These are phyloP conservation scores for Hydrozoanthus tunicans DNA, from an alignment of 64 coral and sea anemone genomes.

Conservation along the genomic window DNA sequence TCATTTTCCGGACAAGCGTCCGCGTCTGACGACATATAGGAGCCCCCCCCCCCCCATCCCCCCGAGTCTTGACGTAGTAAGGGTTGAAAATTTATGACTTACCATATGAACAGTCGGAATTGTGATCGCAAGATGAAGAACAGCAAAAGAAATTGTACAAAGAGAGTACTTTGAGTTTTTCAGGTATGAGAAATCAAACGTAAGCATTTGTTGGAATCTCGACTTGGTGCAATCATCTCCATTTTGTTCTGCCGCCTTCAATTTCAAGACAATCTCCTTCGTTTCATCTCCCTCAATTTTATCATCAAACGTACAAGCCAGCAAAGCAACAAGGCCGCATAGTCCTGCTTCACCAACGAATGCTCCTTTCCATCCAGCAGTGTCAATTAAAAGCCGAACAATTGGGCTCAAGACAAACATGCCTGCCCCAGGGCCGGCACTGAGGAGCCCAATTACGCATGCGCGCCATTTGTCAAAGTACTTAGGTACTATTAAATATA, in stretches of 20 bases:
- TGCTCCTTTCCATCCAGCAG: slow-evolving; percentile 48
- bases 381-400: slow-evolving; percentile 17
- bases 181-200: not conserved
- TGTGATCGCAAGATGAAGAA: slow-evolving; percentile 22
- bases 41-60: too few species aligned
- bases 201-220: not conserved
- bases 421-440: slow-evolving; percentile 22
- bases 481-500: slow-evolving; percentile 19
- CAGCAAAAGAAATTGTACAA: slow-evolving; percentile 24
- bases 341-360: slow-evolving; percentile 37
- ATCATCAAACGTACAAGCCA: slow-evolving; percentile 26
- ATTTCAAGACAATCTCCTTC: not conserved
- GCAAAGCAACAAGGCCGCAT: not conserved
- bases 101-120: slow-evolving; percentile 65
- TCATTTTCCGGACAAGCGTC: too few species aligned
- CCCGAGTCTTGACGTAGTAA: too few species aligned
- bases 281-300: not conserved
- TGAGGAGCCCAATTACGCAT: slow-evolving; percentile 27
- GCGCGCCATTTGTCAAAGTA: slow-evolving; percentile 73
- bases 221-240: not conserved
- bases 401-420: slow-evolving; percentile 44
- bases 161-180: slow-evolving; percentile 30
- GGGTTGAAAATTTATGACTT: not conserved
- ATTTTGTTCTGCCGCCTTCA: not conserved
- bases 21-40: too few species aligned